Base-by-base conservation (phyloP, 2,888 invertebrate genomes). In the Drosophila demipolita region DNA sequence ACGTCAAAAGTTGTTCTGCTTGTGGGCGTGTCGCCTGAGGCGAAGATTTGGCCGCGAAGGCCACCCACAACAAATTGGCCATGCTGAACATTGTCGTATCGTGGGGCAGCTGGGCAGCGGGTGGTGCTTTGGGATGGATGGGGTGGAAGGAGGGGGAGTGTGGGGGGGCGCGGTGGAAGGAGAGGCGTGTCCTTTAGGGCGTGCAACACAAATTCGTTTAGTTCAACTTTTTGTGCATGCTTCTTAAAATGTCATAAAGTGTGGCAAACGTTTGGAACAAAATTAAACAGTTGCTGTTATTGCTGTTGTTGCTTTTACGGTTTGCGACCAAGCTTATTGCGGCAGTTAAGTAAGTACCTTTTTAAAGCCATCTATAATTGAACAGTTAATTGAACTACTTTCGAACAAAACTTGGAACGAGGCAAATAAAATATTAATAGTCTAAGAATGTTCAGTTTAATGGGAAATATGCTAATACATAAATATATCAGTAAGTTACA, bases 241-340 rank as follows among this genome's bases (percentile, higher is more conserved):
- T 73, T 78, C 87, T 80, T 80, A 83, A 89, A 81, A 86, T 80
- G 73, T 74, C 73, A 81, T 87, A 81, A 84, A 84, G 69, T 84
- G 79, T 64, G 73, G 71, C 82, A 78, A 84, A 83, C 75, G 79
- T 77, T 79, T 69, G 75, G 59, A 71, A 72, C 72, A 48, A 82
- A 84, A 84, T 89, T 77, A 70, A 89, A 74, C 77, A 68, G 79
- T 54, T 68, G 45, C 68, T 40, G 50, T 52, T 54, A 53, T n/a
- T 62, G 45, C 59, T 66, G 49, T 62, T 73, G 33, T 49, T 68
- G 45, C 48, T 64, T 36, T 33, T 55, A 50, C 20, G 74, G 60
- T 49, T 57, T 15, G 45, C 3, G 45, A 4, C 8, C 26, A 32
- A 38, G 66, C 72, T 48, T 63, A 65, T 50, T 68, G 63, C 48